Evolutionary conservation across 2,888 invertebrate genomes (phyloP), one percentile per base, ranked within the genome.

Genomic region (Drosophila colorata): DNA sequence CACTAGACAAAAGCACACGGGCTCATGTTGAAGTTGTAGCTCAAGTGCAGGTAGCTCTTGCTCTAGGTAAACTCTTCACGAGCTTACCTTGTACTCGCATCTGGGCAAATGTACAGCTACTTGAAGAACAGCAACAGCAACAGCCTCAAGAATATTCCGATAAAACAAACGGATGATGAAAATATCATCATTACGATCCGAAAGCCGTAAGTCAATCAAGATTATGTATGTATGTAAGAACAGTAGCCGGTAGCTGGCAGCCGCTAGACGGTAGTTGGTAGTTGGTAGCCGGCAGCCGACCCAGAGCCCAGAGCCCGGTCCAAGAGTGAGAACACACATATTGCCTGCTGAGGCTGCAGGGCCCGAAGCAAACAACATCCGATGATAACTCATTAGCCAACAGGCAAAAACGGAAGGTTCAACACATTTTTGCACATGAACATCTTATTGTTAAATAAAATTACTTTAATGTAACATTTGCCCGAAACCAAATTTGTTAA

Each of bases 111-210:
- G 82, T 86, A 83, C 82, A 86, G 82, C 82, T 83, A 84, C 74
- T 73, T 65, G 48, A 56, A 55, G 47, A 14, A 49, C 28, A 33
- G 2, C 48, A 35, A 11, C 20, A 43, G 13, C 18, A 33, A 4
- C 46, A 78, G 44, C 57, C 31, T 38, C 44, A 75, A 78, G 78
- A 78, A 78, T 74, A 77, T 70, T 68, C 59, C 37, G 69, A 74
- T 78, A 78, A 80, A 80, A 67, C 78, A 67, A 84, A 69, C 87
- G 85, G 87, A 84, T 85, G 82, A 81, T 81, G 70, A 79, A 84
- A 80, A 82, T 84, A 78, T 78, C 87, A 80, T 81, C 69, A 75
- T 78, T 78, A 79, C 46, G 46, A 64, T 52, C 63, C 37, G 64
- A 74, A 78, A 68, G 81, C 59, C 46, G 65, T 74, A 69, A 84